Evolutionary conservation across 2,888 invertebrate genomes (phyloP).

Genomic region (Papilio elwesi): DNA sequence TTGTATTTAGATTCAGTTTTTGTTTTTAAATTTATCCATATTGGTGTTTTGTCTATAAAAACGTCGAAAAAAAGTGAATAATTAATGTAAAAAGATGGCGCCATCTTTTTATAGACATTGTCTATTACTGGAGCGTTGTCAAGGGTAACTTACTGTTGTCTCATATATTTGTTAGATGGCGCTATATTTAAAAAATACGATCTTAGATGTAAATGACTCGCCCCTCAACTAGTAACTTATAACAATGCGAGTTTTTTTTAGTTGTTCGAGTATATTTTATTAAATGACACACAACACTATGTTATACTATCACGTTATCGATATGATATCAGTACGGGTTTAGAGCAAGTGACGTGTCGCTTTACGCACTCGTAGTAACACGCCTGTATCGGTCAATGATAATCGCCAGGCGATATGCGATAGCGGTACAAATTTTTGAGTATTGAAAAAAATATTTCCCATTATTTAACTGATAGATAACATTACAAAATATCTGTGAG

Average conservation of each 20-base stretch:
- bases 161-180: too few species aligned
- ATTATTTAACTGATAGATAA: background rate
- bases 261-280: background rate
- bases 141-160: background rate
- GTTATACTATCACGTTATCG: conserved; percentile 3
- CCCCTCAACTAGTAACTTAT: too few species aligned
- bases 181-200: background rate
- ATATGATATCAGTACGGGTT: background rate
- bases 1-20: too few species aligned
- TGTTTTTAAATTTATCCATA: too few species aligned
- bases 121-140: too few species aligned
- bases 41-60: too few species aligned
- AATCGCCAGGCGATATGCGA: background rate
- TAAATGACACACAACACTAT: conserved; percentile 2
- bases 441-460: conserved; percentile 1
- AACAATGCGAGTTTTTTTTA: background rate
- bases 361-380: conserved; percentile 6
- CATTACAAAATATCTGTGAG: background rate
- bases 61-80: too few species aligned
- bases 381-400: conserved; percentile 23
- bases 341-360: background rate
- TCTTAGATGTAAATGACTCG: too few species aligned
- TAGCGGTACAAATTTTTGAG: background rate
- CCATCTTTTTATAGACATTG: too few species aligned
- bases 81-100: too few species aligned